These are phyloP conservation scores for Sebastes vulpes DNA, from an alignment of 2,797 vertebrate species.

Conservation along the genomic window DNA sequence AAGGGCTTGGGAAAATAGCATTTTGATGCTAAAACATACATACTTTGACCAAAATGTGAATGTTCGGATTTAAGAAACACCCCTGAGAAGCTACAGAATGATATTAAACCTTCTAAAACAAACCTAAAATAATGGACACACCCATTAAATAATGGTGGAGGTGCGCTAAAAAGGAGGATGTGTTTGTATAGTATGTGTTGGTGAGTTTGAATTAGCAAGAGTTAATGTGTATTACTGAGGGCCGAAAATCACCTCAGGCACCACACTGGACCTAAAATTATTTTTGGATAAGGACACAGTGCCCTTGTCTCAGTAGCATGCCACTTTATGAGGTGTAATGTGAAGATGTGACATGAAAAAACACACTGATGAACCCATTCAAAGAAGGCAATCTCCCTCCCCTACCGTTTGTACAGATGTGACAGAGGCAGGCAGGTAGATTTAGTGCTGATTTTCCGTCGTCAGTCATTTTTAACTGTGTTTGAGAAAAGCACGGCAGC, in stretches of 20 bases:
- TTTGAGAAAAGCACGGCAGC: neutral
- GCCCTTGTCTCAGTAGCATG: constrained; percentile 8
- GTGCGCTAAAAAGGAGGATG: neutral
- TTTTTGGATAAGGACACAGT: constrained; percentile 28
- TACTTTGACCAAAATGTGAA: too few species aligned
- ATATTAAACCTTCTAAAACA: too few species aligned
- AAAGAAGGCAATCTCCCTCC: neutral
- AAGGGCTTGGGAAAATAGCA: too few species aligned
- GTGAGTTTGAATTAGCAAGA: neutral
- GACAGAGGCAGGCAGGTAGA: neutral
- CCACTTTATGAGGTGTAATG: neutral
- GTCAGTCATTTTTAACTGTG: neutral
- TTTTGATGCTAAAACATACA: too few species aligned
- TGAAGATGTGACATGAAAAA: neutral
- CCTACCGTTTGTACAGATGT: neutral
- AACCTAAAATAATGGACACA: too few species aligned
- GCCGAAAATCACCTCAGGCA: constrained; percentile 19
- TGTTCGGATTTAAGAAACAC: too few species aligned
- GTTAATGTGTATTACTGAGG: neutral
- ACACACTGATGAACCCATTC: neutral
- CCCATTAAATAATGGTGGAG: neutral
- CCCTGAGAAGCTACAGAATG: too few species aligned
- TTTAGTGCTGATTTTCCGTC: neutral
- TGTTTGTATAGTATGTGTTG: neutral
- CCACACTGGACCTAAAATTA: constrained; percentile 6